Base-by-base conservation (phyloP, 2,113 vertebrate genomes). In the Anseranas semipalmata region DNA sequence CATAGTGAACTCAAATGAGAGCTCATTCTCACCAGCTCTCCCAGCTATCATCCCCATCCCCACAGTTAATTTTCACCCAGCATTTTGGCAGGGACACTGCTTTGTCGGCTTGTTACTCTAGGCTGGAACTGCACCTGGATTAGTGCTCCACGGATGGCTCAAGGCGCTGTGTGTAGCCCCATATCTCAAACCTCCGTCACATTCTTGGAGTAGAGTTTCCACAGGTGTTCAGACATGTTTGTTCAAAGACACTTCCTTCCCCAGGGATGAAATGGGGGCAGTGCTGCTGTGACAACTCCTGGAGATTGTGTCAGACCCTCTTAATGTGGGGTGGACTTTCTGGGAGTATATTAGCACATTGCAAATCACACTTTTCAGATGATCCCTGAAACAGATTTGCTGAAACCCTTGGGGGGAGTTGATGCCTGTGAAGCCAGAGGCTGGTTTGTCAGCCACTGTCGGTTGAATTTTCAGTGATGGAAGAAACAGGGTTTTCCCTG, bases 101-200 rank as follows among this genome's bases (percentile, higher is more conserved):
- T 92, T 41, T 94, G 92, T 95, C 32, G 35, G 90, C 81, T 95
- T 66, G 0, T 91, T 85, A 63, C 81, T 0, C 1, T 70, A 16
- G 85, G 84, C 92, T 83, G 84, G 82, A 48, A 13, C 89, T 75
- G 93, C 96, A 95, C 91, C 95, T 97, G 97, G 93, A 20, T 89
- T 48, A 27, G 60, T 50, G 87, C 83, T 74, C 50, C 50, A 7
- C 3, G 35, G 27, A 32, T 12, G 33, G 62, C 79, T 59, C 30
- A 2, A 35, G 90, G 76, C 48, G 0, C 85, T 1, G 3, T 5
- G 53, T 39, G 77, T 92, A 92, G 90, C 93, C 82, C 86, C 60
- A 1, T 46, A 41, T 74, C 82, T 89, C 43, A 56, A 82, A 33
- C 35, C 84, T 71, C 75, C 9, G 3, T n/a, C 76, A 16, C 70